phyloP scores from a whole-genome alignment of 2,113 vertebrate genomes.

The Cheirogaleus medius region DNA sequence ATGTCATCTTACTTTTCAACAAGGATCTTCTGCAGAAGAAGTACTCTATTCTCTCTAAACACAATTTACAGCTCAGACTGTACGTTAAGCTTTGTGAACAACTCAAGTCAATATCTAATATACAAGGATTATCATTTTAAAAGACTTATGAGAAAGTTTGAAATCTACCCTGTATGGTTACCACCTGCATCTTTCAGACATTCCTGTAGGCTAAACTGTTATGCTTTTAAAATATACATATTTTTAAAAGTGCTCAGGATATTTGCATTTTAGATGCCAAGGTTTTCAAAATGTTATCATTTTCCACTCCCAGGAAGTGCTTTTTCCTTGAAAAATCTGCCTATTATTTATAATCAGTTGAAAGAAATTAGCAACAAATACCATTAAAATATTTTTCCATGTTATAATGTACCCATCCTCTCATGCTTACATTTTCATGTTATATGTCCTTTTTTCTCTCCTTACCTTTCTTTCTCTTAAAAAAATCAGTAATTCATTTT shows the following conservation, averaged over 20 bases:
- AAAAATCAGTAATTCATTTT: neutral
- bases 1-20: neutral
- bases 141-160: neutral
- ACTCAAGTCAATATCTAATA: conserved; percentile 34
- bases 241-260: neutral
- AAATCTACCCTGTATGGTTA: neutral
- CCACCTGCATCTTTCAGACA: neutral
- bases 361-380: neutral
- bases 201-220: neutral
- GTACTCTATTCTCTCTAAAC: neutral
- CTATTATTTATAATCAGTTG: neutral
- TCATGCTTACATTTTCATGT: neutral
- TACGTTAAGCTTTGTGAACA: neutral
- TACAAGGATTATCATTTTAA: neutral
- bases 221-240: neutral
- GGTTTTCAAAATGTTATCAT: neutral
- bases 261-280: neutral
- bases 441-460: neutral
- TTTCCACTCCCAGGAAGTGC: neutral
- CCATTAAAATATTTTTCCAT: neutral
- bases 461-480: neutral
- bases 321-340: neutral
- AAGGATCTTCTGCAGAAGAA: neutral
- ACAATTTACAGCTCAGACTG: neutral
- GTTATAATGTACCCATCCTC: neutral